phyloP scores from a whole-genome alignment of 1,140 invertebrate genomes.

The Brachystomella parvula region DNA sequence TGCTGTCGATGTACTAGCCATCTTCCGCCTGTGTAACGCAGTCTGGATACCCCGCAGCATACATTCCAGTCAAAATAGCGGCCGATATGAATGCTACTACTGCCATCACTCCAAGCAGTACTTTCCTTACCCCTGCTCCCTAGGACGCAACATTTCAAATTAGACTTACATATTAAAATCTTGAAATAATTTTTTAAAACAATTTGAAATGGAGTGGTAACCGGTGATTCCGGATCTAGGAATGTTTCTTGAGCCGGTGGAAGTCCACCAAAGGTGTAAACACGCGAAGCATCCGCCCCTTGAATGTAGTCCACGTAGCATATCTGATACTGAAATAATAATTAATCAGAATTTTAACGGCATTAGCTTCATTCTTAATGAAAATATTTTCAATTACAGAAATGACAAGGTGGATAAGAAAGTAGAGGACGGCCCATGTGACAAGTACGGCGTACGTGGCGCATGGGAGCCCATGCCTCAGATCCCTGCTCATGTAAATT shows the following conservation, averaged over 20 bases:
- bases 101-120: too few relatives aligned
- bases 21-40: not conserved
- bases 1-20: too few relatives aligned
- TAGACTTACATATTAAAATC: too few relatives aligned
- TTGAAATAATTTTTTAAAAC: too few relatives aligned
- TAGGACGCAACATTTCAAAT: too few relatives aligned
- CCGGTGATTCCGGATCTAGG: not conserved
- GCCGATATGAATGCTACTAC: too few relatives aligned
- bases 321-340: not conserved
- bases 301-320: slow-evolving; percentile 1
- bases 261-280: not conserved
- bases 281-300: not conserved
- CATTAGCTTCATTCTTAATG: not conserved
- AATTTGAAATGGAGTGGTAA: too few relatives aligned
- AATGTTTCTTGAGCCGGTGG: not conserved
- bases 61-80: too few relatives aligned
- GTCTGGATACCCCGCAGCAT: not conserved
- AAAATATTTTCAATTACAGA: not conserved
- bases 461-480: not conserved
- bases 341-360: not conserved
- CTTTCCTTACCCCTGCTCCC: too few relatives aligned
- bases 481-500: not conserved
- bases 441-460: not conserved
- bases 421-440: not conserved
- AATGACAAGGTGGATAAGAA: not conserved